A percentile compares a stretch with the other conserved stretches of the same genome.
Conservation (phyloP, 1,140 invertebrate genomes). For the Drosophila fuyamai region DNA sequence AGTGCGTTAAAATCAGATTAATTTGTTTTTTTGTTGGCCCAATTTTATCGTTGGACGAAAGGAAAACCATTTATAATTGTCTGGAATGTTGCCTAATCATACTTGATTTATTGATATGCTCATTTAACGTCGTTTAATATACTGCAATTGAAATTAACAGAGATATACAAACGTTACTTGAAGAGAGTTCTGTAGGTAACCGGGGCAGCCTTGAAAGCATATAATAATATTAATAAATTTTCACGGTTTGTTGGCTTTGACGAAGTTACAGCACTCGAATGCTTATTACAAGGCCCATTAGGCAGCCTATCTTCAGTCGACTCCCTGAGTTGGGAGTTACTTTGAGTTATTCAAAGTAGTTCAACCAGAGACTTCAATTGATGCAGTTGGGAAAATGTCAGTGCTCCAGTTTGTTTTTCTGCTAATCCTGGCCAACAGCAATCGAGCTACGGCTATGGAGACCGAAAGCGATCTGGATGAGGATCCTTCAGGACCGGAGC, state of each 20-base stretch:
- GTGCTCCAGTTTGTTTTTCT: slow-evolving; percentile 24
- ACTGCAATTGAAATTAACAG: too few species aligned
- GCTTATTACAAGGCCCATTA: slow-evolving; percentile 51
- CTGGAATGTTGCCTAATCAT: too few species aligned
- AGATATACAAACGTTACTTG: too few species aligned
- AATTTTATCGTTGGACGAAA: not conserved
- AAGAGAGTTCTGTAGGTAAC: not conserved
- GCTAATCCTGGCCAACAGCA: slow-evolving; percentile 25
- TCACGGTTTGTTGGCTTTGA: slow-evolving; percentile 28
- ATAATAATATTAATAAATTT: slow-evolving; percentile 11
- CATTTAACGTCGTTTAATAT: too few species aligned
- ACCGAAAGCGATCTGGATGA: slow-evolving; percentile 5
- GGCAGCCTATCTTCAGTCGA: slow-evolving; percentile 8
- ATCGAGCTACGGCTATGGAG: slow-evolving; percentile 13
- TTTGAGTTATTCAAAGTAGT: slow-evolving; percentile 21
- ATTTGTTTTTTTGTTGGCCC: not conserved
- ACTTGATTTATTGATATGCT: too few species aligned
- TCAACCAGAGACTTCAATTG: slow-evolving; percentile 18
- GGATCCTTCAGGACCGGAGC: slow-evolving; percentile 8
- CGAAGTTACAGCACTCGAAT: slow-evolving; percentile 25
- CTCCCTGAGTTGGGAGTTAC: not conserved
- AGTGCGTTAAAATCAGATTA: not conserved
- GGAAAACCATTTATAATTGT: too few species aligned
- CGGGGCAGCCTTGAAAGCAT: slow-evolving; percentile 14
- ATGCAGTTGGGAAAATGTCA: slow-evolving; percentile 39